Percentiles rank a stretch among this genome's conserved stretches.
phyloP scores from a whole-genome alignment of 2,888 invertebrate genomes.

The Piscicola geometra region DNA sequence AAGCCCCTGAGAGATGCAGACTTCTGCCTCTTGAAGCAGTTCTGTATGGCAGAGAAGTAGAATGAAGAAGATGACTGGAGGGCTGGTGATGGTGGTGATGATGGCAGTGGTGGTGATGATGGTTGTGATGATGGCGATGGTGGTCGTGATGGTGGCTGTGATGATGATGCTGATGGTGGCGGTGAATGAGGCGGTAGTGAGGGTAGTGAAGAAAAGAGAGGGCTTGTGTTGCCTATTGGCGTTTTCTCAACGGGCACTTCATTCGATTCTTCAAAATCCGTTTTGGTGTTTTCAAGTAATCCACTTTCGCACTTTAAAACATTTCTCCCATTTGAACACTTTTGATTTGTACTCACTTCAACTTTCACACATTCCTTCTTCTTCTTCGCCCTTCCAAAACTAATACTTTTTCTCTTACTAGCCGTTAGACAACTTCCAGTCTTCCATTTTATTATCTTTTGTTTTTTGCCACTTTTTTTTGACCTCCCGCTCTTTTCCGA shows the following conservation, averaged over 20 bases:
- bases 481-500: background rate
- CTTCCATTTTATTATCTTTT: background rate
- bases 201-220: background rate
- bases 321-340: constrained; percentile 21
- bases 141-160: background rate
- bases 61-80: constrained; percentile 24
- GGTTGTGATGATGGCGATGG: background rate
- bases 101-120: background rate
- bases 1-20: background rate
- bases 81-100: background rate
- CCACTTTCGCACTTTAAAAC: background rate
- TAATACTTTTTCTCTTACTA: too few relatives aligned
- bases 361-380: too few relatives aligned
- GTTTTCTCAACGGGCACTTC: too few relatives aligned
- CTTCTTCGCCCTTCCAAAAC: too few relatives aligned
- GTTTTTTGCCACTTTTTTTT: background rate
- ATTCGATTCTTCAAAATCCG: too few relatives aligned
- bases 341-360: too few relatives aligned
- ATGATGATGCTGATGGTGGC: background rate
- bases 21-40: background rate
- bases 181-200: background rate
- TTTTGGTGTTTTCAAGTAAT: background rate
- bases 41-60: too few relatives aligned
- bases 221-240: too few relatives aligned
- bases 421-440: too few relatives aligned